Evolutionary conservation across 2,888 invertebrate genomes (phyloP).

Genomic region (Orthosia cruda): DNA sequence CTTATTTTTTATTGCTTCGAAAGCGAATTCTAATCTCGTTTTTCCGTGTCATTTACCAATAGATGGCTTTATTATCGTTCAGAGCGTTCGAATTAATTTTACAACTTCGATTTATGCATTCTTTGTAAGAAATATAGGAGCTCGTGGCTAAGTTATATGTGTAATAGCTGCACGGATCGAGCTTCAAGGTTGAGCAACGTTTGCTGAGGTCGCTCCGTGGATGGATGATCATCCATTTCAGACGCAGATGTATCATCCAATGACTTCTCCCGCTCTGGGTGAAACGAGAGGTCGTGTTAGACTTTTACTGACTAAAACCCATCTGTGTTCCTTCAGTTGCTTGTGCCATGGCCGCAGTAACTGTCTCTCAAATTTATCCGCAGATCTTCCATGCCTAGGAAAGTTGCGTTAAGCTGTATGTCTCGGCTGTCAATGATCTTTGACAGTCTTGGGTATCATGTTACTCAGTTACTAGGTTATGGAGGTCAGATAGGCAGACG

Average conservation of each 20-base stretch:
- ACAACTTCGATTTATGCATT: constrained; percentile 58
- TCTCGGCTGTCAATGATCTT: not conserved
- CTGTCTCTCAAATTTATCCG: no score
- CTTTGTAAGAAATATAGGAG: constrained; percentile 15
- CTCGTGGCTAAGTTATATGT: not conserved
- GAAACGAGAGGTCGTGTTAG: no score
- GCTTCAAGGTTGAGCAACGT: not conserved
- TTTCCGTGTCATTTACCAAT: constrained; percentile 72
- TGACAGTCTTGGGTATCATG: not conserved
- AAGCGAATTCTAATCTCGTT: constrained; percentile 74
- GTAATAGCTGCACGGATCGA: not conserved
- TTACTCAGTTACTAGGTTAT: no score
- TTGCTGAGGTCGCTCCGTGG: not conserved
- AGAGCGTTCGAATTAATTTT: constrained; percentile 65
- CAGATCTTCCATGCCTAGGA: not conserved
- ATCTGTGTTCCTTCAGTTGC: no score
- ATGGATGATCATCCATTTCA: not conserved
- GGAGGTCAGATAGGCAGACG: not conserved
- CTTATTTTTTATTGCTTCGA: constrained; percentile 70
- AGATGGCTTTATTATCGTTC: constrained; percentile 71
- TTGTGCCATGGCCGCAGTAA: no score
- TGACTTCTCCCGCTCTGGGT: no score
- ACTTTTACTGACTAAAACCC: no score
- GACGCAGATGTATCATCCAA: no score
- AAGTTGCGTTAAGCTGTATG: not conserved